Percentiles rank a stretch among this genome's conserved stretches.
phyloP scores from a whole-genome alignment of 2,888 invertebrate species.

The Himalopsyche anomala region DNA sequence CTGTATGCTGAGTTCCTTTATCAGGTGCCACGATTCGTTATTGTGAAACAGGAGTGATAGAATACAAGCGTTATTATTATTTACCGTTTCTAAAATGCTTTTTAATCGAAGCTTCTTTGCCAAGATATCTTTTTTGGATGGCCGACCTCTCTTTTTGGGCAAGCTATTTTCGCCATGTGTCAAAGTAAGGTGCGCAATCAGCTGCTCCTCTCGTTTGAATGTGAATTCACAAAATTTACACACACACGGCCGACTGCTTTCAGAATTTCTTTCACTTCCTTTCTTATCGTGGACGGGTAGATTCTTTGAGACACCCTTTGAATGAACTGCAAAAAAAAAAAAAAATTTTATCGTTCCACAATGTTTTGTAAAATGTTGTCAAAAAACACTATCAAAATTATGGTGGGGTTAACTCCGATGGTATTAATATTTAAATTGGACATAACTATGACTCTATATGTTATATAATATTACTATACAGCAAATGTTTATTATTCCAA shows the following conservation, averaged over 20 bases:
- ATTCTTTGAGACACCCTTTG: constrained; percentile 20
- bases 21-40: too few relatives aligned
- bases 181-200: constrained; percentile 59
- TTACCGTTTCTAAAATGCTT: constrained; percentile 61
- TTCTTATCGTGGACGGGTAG: background rate
- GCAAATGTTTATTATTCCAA: too few relatives aligned
- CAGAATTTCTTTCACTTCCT: constrained; percentile 14
- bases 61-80: background rate
- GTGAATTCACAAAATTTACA: constrained; percentile 62
- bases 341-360: too few relatives aligned
- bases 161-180: constrained; percentile 67
- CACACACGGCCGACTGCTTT: constrained; percentile 6
- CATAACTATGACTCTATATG: too few relatives aligned
- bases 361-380: too few relatives aligned
- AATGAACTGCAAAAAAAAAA: constrained; percentile 50
- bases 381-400: too few relatives aligned
- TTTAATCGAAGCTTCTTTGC: constrained; percentile 60
- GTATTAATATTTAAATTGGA: too few relatives aligned
- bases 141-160: constrained; percentile 74
- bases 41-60: background rate
- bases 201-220: constrained; percentile 61
- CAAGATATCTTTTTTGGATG: constrained; percentile 66
- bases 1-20: too few relatives aligned
- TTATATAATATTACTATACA: too few relatives aligned
- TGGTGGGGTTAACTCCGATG: too few relatives aligned